Percentiles rank a stretch among this genome's conserved stretches.
Evolutionary conservation across 2,797 vertebrate genomes (phyloP).

Genomic region (Anguilla anguilla): DNA sequence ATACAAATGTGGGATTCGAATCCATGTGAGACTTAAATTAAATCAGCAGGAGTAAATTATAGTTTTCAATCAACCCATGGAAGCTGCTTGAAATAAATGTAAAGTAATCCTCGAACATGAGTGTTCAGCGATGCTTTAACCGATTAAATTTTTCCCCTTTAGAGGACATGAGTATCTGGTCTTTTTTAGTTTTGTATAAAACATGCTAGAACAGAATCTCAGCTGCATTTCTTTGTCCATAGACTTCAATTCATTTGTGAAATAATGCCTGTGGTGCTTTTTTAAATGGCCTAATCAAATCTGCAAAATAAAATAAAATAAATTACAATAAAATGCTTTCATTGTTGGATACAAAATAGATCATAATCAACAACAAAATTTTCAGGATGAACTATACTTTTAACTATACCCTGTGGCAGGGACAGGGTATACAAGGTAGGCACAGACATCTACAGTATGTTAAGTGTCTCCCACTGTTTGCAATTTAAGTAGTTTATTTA

Average conservation of each 20-base stretch:
- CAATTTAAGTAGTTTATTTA: slow-evolving; percentile 7
- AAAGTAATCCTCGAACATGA: background rate
- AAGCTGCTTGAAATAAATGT: background rate
- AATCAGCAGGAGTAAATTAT: background rate
- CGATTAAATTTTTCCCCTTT: background rate
- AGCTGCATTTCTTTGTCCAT: no score
- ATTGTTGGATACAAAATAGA: background rate
- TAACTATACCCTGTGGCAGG: background rate
- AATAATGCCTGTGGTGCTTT: background rate
- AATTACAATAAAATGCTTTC: background rate
- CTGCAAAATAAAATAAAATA: background rate
- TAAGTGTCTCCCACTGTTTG: background rate
- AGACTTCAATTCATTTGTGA: no score
- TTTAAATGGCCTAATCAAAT: background rate
- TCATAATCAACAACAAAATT: background rate
- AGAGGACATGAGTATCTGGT: background rate
- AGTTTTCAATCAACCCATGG: background rate
- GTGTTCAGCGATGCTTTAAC: background rate
- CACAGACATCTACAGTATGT: background rate
- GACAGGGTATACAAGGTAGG: background rate
- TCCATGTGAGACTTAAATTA: background rate
- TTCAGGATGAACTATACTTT: background rate
- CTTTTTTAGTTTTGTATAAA: background rate
- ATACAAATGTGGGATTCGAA: background rate
- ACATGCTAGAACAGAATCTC: no score